Evolutionary conservation across 2,888 invertebrate genomes (phyloP).

Genomic region (Orthosia gothica): DNA sequence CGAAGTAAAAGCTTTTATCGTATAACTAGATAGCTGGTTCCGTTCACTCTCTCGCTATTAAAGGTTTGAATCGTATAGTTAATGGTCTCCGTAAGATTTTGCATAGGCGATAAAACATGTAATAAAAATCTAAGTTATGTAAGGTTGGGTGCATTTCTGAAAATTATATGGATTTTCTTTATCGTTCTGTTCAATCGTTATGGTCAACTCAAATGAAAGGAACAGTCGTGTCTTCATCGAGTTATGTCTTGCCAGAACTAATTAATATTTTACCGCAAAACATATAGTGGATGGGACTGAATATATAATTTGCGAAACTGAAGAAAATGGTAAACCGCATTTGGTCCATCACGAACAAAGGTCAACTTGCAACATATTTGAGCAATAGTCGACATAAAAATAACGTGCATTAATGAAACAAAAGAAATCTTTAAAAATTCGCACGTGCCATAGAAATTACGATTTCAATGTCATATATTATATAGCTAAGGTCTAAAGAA

Average conservation of each 20-base stretch:
- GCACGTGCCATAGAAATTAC: background rate
- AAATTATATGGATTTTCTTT: background rate
- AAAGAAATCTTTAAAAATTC: too few species aligned
- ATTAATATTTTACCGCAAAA: conserved; percentile 4
- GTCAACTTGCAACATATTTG: conserved; percentile 43
- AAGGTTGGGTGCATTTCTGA: background rate
- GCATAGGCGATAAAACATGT: conserved; percentile 3
- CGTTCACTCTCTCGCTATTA: conserved; percentile 61
- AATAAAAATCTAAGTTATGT: conserved; percentile 20
- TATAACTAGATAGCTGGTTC: conserved; percentile 40
- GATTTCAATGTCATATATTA: conserved; percentile 6
- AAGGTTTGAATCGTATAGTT: conserved; percentile 16
- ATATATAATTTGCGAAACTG: conserved; percentile 15
- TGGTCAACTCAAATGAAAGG: background rate
- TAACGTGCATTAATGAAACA: conserved; percentile 5
- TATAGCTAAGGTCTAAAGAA: background rate
- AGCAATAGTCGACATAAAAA: conserved; percentile 24
- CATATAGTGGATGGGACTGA: background rate
- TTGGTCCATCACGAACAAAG: conserved; percentile 23
- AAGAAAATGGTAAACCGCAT: conserved; percentile 19
- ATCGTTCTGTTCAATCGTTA: too few species aligned
- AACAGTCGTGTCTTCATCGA: background rate
- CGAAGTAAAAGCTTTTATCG: conserved; percentile 48
- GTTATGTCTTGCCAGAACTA: background rate
- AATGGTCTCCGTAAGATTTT: conserved; percentile 2